Conservation (phyloP, 1,140 invertebrate genomes). For the Cyclargus thomasi region DNA sequence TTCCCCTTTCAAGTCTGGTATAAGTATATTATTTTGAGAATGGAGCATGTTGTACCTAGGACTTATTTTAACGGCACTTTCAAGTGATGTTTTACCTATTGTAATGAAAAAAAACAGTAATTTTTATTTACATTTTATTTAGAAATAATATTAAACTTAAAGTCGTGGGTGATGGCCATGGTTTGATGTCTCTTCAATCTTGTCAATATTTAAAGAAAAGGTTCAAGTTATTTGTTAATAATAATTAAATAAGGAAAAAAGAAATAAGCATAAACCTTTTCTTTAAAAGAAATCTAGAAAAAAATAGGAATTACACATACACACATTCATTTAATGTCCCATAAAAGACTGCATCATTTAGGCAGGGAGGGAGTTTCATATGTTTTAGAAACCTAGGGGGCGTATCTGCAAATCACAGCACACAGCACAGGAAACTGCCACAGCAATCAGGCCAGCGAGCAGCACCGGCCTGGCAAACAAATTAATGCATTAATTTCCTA, state of each 20-base stretch:
- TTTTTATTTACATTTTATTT: background rate
- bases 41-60: too few relatives aligned
- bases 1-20: too few relatives aligned
- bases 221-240: slow-evolving; percentile 2
- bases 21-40: too few relatives aligned
- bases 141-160: background rate
- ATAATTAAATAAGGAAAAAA: background rate
- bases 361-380: slow-evolving; percentile 49
- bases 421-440: slow-evolving; percentile 70
- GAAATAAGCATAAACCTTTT: background rate
- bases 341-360: background rate
- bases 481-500: slow-evolving; percentile 56
- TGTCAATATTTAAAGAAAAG: slow-evolving; percentile 23
- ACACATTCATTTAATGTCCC: background rate
- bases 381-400: slow-evolving; percentile 54
- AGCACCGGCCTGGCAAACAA: slow-evolving; percentile 74
- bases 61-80: too few relatives aligned
- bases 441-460: slow-evolving; percentile 73
- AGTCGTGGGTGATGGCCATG: background rate
- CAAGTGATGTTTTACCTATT: too few relatives aligned
- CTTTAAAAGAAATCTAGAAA: slow-evolving; percentile 9
- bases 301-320: slow-evolving; percentile 1
- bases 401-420: slow-evolving; percentile 69
- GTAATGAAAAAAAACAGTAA: background rate
- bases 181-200: slow-evolving; percentile 19